phyloP scores from a whole-genome alignment of 2,797 vertebrate species.

The Coreius guichenoti region DNA sequence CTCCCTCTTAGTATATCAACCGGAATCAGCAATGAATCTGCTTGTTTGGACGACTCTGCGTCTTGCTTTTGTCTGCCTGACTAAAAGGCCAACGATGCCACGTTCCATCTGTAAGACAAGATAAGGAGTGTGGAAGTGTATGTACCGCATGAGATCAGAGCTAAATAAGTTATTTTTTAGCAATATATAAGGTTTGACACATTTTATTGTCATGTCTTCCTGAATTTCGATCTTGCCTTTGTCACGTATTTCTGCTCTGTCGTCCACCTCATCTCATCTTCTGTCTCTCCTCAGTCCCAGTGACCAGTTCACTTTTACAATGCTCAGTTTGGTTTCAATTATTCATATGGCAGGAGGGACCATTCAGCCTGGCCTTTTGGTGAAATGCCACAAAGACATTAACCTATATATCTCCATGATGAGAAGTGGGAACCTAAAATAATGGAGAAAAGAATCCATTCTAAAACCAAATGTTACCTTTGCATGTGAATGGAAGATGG shows the following conservation, averaged over 20 bases:
- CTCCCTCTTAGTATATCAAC: constrained; percentile 49
- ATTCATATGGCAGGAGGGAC: constrained; percentile 71
- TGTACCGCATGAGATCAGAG: not conserved
- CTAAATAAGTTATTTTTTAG: constrained; percentile 18
- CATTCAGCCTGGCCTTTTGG: constrained; percentile 77
- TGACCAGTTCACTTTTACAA: constrained; percentile 62
- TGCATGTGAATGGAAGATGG: constrained; percentile 76
- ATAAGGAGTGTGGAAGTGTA: constrained; percentile 14
- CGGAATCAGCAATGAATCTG: constrained; percentile 52
- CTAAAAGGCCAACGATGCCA: constrained; percentile 62
- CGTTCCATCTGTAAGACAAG: constrained; percentile 39
- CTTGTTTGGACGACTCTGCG: constrained; percentile 18
- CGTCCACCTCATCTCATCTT: constrained; percentile 45
- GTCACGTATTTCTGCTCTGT: constrained; percentile 26
- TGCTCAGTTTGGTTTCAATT: constrained; percentile 74
- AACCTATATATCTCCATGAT: constrained; percentile 80
- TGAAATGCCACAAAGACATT: constrained; percentile 82
- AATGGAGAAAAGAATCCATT: constrained; percentile 77
- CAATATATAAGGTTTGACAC: constrained; percentile 3
- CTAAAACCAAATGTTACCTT: constrained; percentile 84
- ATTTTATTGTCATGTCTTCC: constrained; percentile 1
- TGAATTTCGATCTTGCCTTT: constrained; percentile 37
- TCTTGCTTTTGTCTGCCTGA: constrained; percentile 38
- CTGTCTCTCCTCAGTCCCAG: constrained; percentile 36
- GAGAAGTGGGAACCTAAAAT: constrained; percentile 72